These are phyloP conservation scores for Apodemus sylvaticus DNA, from an alignment of 2,113 vertebrate genomes.

Conservation along the genomic window DNA sequence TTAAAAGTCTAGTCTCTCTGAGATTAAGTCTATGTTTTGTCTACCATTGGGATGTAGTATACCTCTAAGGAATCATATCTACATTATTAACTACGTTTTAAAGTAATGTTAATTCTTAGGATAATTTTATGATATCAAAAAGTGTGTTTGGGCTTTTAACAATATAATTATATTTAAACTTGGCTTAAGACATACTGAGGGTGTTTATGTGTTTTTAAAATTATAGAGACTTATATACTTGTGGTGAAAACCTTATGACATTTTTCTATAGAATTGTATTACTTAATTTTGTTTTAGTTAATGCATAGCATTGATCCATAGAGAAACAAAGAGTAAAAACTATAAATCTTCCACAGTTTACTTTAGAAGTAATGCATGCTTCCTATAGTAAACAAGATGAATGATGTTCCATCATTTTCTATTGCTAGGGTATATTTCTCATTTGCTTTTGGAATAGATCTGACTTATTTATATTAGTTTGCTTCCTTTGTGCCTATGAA, in stretches of 20 bases:
- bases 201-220: conserved; percentile 29
- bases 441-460: conserved; percentile 44
- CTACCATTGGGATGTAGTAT: background rate
- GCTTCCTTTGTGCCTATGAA: background rate
- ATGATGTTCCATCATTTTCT: background rate
- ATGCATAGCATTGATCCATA: background rate
- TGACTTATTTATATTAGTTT: conserved; percentile 27
- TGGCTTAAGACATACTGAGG: conserved; percentile 13
- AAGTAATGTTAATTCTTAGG: conserved; percentile 28
- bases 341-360: conserved; percentile 13
- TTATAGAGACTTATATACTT: background rate
- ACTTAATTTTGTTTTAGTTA: conserved; percentile 42
- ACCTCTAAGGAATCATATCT: background rate
- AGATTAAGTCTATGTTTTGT: background rate
- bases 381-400: conserved; percentile 39
- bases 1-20: background rate
- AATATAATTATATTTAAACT: conserved; percentile 44
- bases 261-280: background rate
- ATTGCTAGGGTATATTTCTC: background rate
- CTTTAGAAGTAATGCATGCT: background rate
- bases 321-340: background rate
- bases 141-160: background rate
- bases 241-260: background rate
- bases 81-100: background rate
- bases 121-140: background rate